A percentile compares a stretch with the other conserved stretches of the same genome.
These are phyloP conservation scores for Tragelaphus imberbis DNA, from an alignment of 2,113 vertebrate species.

Conservation along the genomic window DNA sequence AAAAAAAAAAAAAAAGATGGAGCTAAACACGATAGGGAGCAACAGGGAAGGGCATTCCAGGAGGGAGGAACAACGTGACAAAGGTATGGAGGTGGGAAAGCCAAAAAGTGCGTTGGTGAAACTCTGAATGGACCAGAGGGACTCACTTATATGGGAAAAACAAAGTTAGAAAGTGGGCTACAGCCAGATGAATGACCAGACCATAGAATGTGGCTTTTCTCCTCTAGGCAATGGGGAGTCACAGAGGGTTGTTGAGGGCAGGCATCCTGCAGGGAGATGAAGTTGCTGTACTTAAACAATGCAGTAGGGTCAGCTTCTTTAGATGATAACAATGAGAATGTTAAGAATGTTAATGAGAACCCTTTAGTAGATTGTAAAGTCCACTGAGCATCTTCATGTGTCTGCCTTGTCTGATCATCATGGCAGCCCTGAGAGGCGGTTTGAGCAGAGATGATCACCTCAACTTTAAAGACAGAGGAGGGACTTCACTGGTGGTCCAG, in stretches of 20 bases:
- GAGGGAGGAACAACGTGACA: background rate
- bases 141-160: background rate
- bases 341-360: background rate
- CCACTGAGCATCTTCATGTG: background rate
- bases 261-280: background rate
- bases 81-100: background rate
- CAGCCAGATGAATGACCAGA: background rate
- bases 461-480: background rate
- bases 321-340: too few species aligned
- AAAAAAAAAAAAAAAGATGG: background rate
- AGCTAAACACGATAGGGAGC: background rate
- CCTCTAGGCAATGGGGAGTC: background rate
- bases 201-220: background rate
- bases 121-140: background rate
- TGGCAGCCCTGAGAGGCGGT: fast-evolving
- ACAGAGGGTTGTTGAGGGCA: background rate
- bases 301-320: background rate
- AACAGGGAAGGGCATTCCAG: background rate
- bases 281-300: background rate
- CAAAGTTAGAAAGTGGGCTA: background rate
- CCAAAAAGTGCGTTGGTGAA: fast-evolving
- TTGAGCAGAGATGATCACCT: background rate
- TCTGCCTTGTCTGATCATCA: background rate
- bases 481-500: background rate
- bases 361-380: background rate